Conservation (phyloP, 2,797 vertebrate species). For the Chrosomus eos region DNA sequence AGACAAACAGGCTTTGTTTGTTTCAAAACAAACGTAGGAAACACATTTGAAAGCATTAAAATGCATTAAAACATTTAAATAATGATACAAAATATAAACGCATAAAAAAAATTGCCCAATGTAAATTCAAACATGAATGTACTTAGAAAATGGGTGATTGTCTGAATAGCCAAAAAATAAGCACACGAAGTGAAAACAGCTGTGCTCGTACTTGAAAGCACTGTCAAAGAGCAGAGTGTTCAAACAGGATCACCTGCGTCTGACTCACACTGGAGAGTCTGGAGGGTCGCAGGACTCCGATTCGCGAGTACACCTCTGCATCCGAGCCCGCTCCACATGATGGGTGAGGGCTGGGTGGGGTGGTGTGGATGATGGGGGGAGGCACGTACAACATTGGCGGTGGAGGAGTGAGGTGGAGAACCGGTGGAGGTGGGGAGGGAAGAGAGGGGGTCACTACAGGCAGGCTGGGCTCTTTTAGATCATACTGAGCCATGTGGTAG, state of each 20-base stretch:
- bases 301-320: conserved; percentile 75
- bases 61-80: background rate
- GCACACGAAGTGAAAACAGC: background rate
- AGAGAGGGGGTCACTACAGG: conserved; percentile 27
- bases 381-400: conserved; percentile 47
- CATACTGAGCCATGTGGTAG: conserved; percentile 76
- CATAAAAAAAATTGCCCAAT: background rate
- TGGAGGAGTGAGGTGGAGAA: conserved; percentile 41
- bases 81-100: background rate
- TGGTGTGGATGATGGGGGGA: conserved; percentile 69
- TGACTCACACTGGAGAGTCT: conserved; percentile 73
- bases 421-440: conserved; percentile 27
- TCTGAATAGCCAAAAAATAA: background rate
- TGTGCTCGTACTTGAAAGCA: conserved; percentile 17
- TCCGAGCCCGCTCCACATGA: conserved; percentile 74
- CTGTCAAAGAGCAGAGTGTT: conserved; percentile 74
- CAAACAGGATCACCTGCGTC: conserved; percentile 80
- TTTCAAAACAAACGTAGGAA: conserved; percentile 20
- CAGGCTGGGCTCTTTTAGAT: conserved; percentile 63
- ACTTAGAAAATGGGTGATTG: background rate
- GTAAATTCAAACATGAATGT: background rate
- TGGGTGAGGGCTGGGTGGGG: conserved; percentile 76
- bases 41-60: background rate
- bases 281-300: conserved; percentile 70
- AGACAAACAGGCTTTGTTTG: conserved; percentile 9